phyloP scores from a whole-genome alignment of 2,888 invertebrate genomes.

The Amaurobius ferox region DNA sequence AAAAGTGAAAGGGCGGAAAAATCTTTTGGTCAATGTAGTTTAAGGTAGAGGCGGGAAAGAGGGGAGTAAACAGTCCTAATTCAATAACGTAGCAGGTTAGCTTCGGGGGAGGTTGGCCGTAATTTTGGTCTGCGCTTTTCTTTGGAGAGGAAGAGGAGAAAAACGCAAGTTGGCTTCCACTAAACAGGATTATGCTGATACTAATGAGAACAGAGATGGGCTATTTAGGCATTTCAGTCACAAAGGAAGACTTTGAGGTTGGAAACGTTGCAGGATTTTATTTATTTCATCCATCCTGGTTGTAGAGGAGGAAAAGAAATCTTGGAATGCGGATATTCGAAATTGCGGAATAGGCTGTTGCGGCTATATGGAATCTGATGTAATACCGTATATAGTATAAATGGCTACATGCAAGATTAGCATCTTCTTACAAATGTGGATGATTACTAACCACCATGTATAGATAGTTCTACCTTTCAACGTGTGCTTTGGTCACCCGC shows the following conservation, averaged over 20 bases:
- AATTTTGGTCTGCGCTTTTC: slow-evolving; percentile 37
- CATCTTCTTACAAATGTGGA: too few relatives aligned
- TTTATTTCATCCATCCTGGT: too few relatives aligned
- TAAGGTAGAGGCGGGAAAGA: slow-evolving; percentile 17
- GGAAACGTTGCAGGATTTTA: background rate
- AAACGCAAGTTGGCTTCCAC: slow-evolving; percentile 57
- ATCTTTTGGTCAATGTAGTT: slow-evolving; percentile 60
- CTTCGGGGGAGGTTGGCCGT: slow-evolving; percentile 17
- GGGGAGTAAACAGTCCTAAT: slow-evolving; percentile 59
- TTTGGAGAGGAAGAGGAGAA: slow-evolving; percentile 1
- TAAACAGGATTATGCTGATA: slow-evolving; percentile 65
- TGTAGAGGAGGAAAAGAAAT: too few relatives aligned
- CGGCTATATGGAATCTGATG: too few relatives aligned
- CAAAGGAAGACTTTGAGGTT: slow-evolving; percentile 26
- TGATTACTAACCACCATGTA: too few relatives aligned
- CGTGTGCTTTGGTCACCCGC: too few relatives aligned
- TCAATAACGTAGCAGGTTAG: slow-evolving; percentile 59
- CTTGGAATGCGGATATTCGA: too few relatives aligned
- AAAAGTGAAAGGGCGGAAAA: slow-evolving; percentile 27
- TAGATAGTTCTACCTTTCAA: too few relatives aligned
- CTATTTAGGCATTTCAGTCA: slow-evolving; percentile 58
- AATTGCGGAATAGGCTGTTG: too few relatives aligned
- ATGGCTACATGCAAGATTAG: too few relatives aligned
- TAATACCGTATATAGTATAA: too few relatives aligned
- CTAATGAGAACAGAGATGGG: slow-evolving; percentile 69